These are phyloP conservation scores for Romanogobio albipinnatus DNA, from an alignment of 2,113 vertebrate species.

Conservation along the genomic window DNA sequence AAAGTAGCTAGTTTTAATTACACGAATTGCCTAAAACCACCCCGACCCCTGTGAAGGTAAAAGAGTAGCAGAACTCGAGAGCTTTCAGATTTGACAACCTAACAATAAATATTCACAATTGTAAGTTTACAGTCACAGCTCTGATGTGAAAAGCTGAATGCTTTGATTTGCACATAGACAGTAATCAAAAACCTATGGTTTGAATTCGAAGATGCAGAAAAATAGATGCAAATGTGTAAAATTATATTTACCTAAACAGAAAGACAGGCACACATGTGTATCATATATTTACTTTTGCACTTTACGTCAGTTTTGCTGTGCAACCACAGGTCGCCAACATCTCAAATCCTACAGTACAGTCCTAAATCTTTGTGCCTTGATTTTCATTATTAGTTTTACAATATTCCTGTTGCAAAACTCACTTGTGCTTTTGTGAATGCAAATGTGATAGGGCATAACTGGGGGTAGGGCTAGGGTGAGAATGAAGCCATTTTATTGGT, in stretches of 20 bases:
- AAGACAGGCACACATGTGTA: not conserved
- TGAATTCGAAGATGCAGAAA: not conserved
- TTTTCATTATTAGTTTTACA: not conserved
- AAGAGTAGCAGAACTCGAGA: not conserved
- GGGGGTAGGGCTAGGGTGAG: not conserved
- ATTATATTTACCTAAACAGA: not conserved
- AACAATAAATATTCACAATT: not conserved
- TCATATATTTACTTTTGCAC: not conserved
- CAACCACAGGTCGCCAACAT: too few species aligned
- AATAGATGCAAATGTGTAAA: not conserved
- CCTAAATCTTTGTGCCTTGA: not conserved
- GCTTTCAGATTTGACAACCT: not conserved
- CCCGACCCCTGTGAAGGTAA: not conserved
- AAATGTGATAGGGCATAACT: not conserved
- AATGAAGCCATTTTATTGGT: not conserved
- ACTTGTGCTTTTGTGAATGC: not conserved
- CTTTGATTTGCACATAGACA: not conserved
- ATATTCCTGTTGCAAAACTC: not conserved
- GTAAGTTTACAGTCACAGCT: not conserved
- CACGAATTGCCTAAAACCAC: not conserved
- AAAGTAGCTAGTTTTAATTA: slow-evolving; percentile 7
- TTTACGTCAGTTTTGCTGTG: not conserved
- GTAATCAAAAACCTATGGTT: not conserved
- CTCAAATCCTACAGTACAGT: not conserved
- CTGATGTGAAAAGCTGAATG: not conserved